phyloP scores from a whole-genome alignment of 1,140 invertebrate species.

The Vanessa atalanta region DNA sequence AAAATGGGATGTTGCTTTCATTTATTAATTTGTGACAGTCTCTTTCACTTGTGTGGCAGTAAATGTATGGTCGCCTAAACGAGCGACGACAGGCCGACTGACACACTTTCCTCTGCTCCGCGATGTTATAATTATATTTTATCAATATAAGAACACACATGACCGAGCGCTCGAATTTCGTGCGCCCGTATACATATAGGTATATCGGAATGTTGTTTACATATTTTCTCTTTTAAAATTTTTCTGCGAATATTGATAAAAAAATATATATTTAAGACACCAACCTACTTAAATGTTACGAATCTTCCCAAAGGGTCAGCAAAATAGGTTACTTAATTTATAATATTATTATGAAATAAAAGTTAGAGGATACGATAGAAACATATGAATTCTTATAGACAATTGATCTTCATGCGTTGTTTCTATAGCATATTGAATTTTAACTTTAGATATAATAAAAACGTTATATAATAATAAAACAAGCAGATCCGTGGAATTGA shows the following conservation, averaged over 20 bases:
- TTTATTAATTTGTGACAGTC: constrained; percentile 39
- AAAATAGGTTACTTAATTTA: no score
- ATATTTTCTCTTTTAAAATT: constrained; percentile 27
- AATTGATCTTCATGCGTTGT: no score
- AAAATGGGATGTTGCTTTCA: constrained; percentile 29
- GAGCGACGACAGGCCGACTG: constrained; percentile 48
- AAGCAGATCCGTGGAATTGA: background rate
- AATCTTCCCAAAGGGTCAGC: no score
- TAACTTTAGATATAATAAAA: no score
- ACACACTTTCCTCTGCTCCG: constrained; percentile 57
- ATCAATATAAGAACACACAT: constrained; percentile 53
- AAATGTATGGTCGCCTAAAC: constrained; percentile 22
- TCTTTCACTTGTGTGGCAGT: constrained; percentile 37
- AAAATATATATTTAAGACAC: background rate
- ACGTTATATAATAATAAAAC: background rate
- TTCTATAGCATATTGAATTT: no score
- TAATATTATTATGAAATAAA: no score
- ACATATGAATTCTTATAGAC: no score
- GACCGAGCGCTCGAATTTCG: constrained; percentile 35
- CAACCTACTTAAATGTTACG: constrained; percentile 3
- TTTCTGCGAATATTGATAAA: background rate
- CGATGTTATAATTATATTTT: constrained; percentile 66
- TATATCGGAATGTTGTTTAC: constrained; percentile 26
- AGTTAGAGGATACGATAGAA: no score
- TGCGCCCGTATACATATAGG: background rate